phyloP scores from a whole-genome alignment of 2,113 vertebrate genomes.

The Helogale parvula region DNA sequence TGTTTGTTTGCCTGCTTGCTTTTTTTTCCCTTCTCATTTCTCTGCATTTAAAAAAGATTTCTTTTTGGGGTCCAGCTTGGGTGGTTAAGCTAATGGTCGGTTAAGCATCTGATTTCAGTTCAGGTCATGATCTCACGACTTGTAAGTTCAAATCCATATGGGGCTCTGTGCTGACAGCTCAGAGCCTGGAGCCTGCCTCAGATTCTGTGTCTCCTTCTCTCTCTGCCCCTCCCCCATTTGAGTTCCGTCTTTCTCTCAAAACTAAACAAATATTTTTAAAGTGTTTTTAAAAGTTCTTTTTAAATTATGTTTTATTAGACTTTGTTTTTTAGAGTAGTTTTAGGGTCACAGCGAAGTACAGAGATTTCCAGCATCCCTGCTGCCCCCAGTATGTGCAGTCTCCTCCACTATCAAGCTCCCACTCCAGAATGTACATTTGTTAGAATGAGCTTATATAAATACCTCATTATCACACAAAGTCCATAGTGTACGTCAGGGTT shows the following conservation, averaged over 20 bases:
- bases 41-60: background rate
- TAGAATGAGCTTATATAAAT: background rate
- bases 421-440: background rate
- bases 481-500: background rate
- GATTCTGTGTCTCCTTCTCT: background rate
- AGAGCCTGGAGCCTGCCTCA: background rate
- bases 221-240: background rate
- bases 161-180: background rate
- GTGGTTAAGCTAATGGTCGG: background rate
- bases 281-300: background rate
- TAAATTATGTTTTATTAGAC: background rate
- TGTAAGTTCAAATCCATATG: background rate
- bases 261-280: background rate
- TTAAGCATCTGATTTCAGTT: background rate
- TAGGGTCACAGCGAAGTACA: background rate
- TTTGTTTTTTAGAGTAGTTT: constrained; percentile 52
- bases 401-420: background rate
- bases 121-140: background rate
- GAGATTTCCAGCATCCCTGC: background rate
- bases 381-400: background rate
- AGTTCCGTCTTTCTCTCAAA: background rate
- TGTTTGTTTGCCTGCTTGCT: background rate
- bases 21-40: background rate
- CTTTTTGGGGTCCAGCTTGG: background rate
- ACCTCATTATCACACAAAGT: background rate